These are phyloP conservation scores for Ceramica pisi DNA, from an alignment of 2,888 invertebrate genomes.

Conservation along the genomic window DNA sequence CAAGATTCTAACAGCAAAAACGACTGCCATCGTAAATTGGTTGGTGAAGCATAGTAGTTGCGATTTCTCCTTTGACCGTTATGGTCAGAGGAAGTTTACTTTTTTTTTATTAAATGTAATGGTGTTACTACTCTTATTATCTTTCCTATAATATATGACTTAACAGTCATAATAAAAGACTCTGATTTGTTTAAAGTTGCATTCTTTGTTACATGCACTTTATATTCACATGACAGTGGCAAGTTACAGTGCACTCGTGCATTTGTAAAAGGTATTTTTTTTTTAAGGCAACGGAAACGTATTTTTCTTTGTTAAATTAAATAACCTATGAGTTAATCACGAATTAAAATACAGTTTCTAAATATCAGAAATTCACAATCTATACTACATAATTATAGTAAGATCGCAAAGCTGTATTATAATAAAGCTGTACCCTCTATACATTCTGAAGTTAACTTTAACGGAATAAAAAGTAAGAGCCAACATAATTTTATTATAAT, in stretches of 20 bases:
- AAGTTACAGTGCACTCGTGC: too few species aligned
- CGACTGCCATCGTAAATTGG: not conserved
- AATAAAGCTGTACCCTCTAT: conserved; percentile 37
- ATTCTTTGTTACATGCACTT: too few species aligned
- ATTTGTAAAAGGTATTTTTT: too few species aligned
- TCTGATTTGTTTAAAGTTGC: too few species aligned
- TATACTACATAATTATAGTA: too few species aligned
- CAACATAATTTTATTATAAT: conserved; percentile 90
- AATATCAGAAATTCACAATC: too few species aligned
- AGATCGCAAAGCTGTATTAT: too few species aligned
- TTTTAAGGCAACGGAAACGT: too few species aligned
- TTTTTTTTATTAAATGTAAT: not conserved
- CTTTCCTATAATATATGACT: too few species aligned
- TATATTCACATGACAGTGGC: too few species aligned
- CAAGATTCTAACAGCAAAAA: not conserved
- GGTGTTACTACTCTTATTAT: not conserved
- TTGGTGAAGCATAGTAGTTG: not conserved
- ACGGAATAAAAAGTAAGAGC: conserved; percentile 84
- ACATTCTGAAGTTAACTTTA: conserved; percentile 65
- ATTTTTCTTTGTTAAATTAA: too few species aligned
- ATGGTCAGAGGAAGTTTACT: not conserved
- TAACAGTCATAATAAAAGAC: too few species aligned
- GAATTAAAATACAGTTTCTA: not conserved
- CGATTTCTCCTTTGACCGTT: not conserved
- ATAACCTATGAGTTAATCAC: not conserved